phyloP scores from a whole-genome alignment of 1,140 invertebrate species.

The Eupristina koningsbergeri region DNA sequence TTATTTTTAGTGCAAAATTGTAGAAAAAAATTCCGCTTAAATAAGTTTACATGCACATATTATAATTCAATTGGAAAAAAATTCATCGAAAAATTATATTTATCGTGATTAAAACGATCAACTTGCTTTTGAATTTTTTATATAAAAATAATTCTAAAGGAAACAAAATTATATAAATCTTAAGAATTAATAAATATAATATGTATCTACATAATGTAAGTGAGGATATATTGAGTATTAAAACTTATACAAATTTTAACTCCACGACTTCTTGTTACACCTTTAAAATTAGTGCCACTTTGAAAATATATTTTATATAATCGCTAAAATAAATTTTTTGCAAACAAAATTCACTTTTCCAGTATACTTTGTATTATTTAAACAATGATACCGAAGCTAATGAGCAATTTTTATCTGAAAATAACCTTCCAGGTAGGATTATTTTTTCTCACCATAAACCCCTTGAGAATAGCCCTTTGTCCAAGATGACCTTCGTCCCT shows the following conservation, averaged over 20 bases:
- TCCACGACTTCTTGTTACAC: background rate
- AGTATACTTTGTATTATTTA: background rate
- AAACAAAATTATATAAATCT: conserved; percentile 22
- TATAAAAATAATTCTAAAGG: background rate
- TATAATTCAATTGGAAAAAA: too few species aligned
- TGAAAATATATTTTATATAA: conserved; percentile 17
- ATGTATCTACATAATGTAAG: background rate
- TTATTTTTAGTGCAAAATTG: too few species aligned
- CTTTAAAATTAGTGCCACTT: conserved; percentile 17
- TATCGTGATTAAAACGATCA: too few species aligned
- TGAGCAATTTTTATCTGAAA: background rate
- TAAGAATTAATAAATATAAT: conserved; percentile 24
- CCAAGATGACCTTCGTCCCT: background rate
- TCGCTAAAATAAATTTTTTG: background rate
- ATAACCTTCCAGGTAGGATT: background rate
- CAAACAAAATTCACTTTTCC: background rate
- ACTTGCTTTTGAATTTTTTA: background rate
- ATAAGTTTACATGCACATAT: too few species aligned
- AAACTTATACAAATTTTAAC: background rate
- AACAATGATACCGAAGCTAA: background rate
- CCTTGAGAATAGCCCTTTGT: background rate
- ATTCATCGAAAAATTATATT: too few species aligned
- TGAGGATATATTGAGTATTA: background rate
- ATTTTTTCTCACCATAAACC: background rate
- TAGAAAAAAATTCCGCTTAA: too few species aligned